Base-by-base conservation (phyloP, 2,113 vertebrate genomes). In the Pelecanus crispus region DNA sequence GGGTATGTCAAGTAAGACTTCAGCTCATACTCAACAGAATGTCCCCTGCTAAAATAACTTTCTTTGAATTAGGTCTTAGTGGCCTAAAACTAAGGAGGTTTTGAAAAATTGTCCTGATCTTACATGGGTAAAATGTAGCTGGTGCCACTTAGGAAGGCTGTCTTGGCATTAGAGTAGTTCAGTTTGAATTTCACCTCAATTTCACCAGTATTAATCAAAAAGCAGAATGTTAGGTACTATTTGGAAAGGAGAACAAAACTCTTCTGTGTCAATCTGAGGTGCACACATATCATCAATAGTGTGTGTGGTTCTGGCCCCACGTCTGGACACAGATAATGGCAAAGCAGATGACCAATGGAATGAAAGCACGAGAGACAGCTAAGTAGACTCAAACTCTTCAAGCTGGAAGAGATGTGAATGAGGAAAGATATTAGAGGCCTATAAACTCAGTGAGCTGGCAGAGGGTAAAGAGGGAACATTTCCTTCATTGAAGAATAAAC, bases 291-390 rank as follows among this genome's bases (percentile, higher is more conserved):
- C 49, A 38, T 82, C 32, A 44, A 1, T 34, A 63, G n/a, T 2
- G 18, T 25, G 6, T 50, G 16, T 36, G 13, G 19, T 49, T 55
- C 55, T 75, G 47, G 66, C 42, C n/a, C 7, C 17, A 2, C 1
- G 0, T 61, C 55, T 68, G 16, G 42, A 49, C 24, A n/a, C 42
- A 59, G 19, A 10, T 20, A 20, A 21, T 17, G 31, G 55, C n/a
- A 78, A 47, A 59, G 65, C 38, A 28, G n/a, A 8, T 72, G 28
- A 50, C 36, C 40, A 15, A 1, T 38, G 40, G 25, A 34, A 49
- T 28, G 18, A 75, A 67, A 47, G 53, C 6, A 7, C 8, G 20
- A 40, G 55, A 62, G 25, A 4, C 0, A 0, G 20, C 36, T 31
- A 28, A 70, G 61, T n/a, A 50, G 14, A 31, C 32, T 62, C 49